Evolutionary conservation across 2,888 invertebrate species (phyloP), one percentile per base, ranked within the genome.

Genomic region (Schizotus pectinicornis): DNA sequence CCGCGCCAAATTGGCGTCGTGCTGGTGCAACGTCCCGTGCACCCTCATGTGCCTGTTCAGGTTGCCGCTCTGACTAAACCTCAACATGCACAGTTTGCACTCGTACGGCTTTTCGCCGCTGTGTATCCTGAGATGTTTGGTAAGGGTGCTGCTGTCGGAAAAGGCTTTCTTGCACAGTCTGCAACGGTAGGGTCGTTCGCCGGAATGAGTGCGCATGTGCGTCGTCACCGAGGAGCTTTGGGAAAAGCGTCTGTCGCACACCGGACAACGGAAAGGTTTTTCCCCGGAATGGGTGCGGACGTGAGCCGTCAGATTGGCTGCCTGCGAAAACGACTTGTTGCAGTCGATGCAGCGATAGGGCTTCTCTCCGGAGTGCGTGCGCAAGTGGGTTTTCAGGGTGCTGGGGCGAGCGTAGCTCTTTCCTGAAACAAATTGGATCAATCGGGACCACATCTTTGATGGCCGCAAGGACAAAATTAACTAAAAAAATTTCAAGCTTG

Each of bases 201-300:
- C 98, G n/a, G 95, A 95, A 81, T 99, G 98, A n/a, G 98, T 99
- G 76, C 98, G 86, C 95, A 98, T 97, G 84, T 99, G 99, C 67
- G 98, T 98, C 54, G 98, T 99, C 50, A 99, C 96, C 49, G 90
- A 90, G 71, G 96, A 96, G 77, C 89, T 89, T 77, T 99, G 98
- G 58, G 97, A 97, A 80, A 99, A 99, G 71, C 95, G 87, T 60
- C 98, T 86, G 77, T 96, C 95, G 80, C 99, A 99, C 67, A 98
- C 94, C 13, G 95, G 94, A 84, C 99, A 99, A 68, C 73, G 88
- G 72, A 98, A 99, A 37, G 99, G 98, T 77, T 99, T 99, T 81
- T 99, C 98, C 1, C 98, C 98, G 59, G 92, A 92, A 80, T 98
- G 98, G 3, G 95, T 95, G 67, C 95, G 84, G 11, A 96, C 93